Base-by-base conservation (phyloP, 2,888 invertebrate genomes). In the Macrophya alboannulata region DNA sequence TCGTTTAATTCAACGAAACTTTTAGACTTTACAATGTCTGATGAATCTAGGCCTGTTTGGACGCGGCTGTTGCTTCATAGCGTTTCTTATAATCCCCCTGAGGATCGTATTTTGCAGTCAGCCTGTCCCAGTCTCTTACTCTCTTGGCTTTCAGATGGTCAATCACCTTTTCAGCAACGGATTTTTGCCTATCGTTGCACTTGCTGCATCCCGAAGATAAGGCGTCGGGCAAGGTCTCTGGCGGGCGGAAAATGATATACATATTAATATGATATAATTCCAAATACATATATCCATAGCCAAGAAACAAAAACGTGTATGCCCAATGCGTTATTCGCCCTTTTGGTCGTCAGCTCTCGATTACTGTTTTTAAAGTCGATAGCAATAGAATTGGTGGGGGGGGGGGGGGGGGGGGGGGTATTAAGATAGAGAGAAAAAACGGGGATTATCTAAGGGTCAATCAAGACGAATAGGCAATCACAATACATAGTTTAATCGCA, bases 191-290 rank as follows among this genome's bases (percentile, higher is more conserved):
- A 43, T 95, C 95, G 59, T 96, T 96, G 91, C 97, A 97, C 81
- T 96, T 94, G 21, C 94, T 91, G 92, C 97, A 97, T 89, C 95
- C 96, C 43, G 96, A 96, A 88, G 95, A 92, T 83, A 97, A 91
- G 0, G 96, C 97, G 93, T 97, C 97, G 8, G 97, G 97, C 15
- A 97, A 94, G 88, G 96, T 95, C 91, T 95, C 97, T 97, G 94
- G 55, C 4, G 68, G 37, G n/a, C 6, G n/a, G 5, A 55, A n/a
- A 55, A 55, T n/a, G 10, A 84, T 92, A 92, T 21, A 59, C 59
- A 86, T 59, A 43, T 21, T 43, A 62, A 17, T 21, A 62, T 71
- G n/a, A 71, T 31, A 40, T 4, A 40, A n/a, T 6, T 17, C 5
- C 51, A 40, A 71, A 3, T 5, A 71, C n/a, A 62, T 25, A 71